Evolutionary conservation across 2,797 vertebrate genomes (phyloP), one percentile per base, ranked within the genome.

Genomic region (Pseudopleuronectes americanus): DNA sequence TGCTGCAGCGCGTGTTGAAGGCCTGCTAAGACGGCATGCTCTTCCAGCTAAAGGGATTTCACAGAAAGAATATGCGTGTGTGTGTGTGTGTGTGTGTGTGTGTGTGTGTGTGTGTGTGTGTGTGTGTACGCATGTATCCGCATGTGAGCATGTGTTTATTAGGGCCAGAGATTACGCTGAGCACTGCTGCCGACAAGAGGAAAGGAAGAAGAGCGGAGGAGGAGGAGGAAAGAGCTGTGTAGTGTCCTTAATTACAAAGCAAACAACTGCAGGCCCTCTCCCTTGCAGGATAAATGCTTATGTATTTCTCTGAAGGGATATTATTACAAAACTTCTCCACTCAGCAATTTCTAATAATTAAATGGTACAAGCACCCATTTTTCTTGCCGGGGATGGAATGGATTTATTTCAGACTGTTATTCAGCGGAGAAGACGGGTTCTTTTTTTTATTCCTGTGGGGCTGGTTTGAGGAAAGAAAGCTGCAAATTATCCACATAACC

Each of bases 41-140:
- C 79, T 85, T 91, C 88, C 80, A 89, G 88, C 89, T 94, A 93
- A 93, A 94, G 90, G 86, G 90, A 93, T 92, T 93, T 93, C 70
- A 87, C 79, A 87, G 76, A 23, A 75, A 80, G 73, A 74, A 33
- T 74, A 60, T 69, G 75, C 76, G 77, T 81, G 77, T 66, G n/a
- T 9, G 51, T 61, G 23, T 31, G 58, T 48, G 19, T n/a, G 45
- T n/a, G 36, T 76, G 80, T 68, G 70, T 13, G 51, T 58, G 65
- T 57, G 68, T 80, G 69, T 71, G 85, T 75, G 80, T 64, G 53
- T 83, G 12, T 51, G 31, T 76, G 79, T 68, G 69, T 19, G 49
- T 57, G 66, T 57, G 80, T 36, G 56, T 38, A 48, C 2, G 59
- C 73, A 64, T 69, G 68, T 57, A 74, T 83, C 31, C 81, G 76